Conservation (phyloP, 2,113 vertebrate species). For the Tympanuchus pallidicinctus region DNA sequence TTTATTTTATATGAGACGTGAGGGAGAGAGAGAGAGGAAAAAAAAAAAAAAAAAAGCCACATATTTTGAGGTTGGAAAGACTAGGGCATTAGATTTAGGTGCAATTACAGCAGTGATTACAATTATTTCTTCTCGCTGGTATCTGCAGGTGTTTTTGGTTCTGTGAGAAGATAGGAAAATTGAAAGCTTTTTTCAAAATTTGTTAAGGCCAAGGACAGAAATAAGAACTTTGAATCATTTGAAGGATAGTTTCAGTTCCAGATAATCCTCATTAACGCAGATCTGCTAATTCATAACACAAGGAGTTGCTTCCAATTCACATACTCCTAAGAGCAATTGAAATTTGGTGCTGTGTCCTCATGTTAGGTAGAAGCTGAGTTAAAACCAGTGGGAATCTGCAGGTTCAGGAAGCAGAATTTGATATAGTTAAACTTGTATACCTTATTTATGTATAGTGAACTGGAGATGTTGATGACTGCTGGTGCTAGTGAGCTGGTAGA, state of each 20-base stretch:
- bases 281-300: not conserved
- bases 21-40: not conserved
- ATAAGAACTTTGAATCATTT: not conserved
- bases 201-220: not conserved
- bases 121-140: not conserved
- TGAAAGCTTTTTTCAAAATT: not conserved
- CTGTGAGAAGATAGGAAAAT: not conserved
- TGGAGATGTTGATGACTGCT: fast-evolving
- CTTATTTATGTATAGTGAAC: not conserved
- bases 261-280: not conserved
- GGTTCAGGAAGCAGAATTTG: not conserved
- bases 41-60: not conserved
- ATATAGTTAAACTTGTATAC: fast-evolving
- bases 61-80: not conserved
- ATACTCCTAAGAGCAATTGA: not conserved
- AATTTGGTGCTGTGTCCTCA: not conserved
- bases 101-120: not conserved
- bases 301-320: not conserved
- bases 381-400: not conserved
- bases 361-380: not conserved
- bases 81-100: not conserved
- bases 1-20: not conserved
- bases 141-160: not conserved
- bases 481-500: not conserved
- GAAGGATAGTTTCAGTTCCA: not conserved